Base-by-base conservation (phyloP, 2,888 invertebrate species). In the Morpho achilles region DNA sequence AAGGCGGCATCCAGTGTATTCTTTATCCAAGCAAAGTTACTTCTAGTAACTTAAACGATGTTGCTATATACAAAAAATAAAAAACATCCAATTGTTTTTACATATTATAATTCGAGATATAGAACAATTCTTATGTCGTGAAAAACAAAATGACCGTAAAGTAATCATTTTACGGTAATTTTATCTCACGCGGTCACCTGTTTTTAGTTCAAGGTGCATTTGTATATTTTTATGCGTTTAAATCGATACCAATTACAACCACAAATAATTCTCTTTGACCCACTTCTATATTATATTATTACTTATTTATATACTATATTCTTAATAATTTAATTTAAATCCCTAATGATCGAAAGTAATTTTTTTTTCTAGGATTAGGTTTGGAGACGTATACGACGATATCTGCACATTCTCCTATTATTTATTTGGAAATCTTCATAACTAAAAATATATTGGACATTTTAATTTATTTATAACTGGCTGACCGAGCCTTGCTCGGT, bases 141-240 rank as follows among this genome's bases (percentile, higher is more conserved):
- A 53, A 22, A 9, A 39, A 44, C 50, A 53, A 53, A 48, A 53
- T 16, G 50, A 53, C 49, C 52, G 56, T 58, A 60, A 56, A 56
- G 8, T 58, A 58, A 46, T 47, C 53, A 61, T 59, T 59, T 59
- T 61, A 50, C 50, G 45, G 58, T 56, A 56, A 59, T 59, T 58
- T 42, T 42, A 61, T 59, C 56, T 61, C 53, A 59, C 50, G 56
- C 53, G 56, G 50, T 53, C 50, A 23, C 53, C 50, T 45, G 55
- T 56, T 61, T 61, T 61, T 53, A 61, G 59, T 59, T 61, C 61
- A 61, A 61, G 61, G 61, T 61, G 54, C 16, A 45, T 48, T 58
- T 56, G 55, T 52, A 52, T 44, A 52, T 58, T 50, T 55, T 51
- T 54, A 50, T 51, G 41, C 50, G 42, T 16, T 49, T 56, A 44